Conservation (phyloP, 2,797 vertebrate species). For the Paguma larvata region DNA sequence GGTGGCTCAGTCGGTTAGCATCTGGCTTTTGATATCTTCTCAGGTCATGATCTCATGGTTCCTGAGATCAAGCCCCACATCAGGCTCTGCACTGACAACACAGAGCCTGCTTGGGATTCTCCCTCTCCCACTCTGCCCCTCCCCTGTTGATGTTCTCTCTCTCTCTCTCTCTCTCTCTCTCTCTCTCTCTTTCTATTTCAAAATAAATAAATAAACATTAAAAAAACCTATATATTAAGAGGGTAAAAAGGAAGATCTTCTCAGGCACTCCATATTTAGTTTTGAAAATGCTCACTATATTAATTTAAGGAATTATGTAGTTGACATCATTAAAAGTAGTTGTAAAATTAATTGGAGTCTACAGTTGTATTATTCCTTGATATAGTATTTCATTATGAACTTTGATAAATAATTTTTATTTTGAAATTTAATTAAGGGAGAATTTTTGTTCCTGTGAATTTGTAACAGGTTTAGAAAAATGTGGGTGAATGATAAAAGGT, state of each 20-base stretch:
- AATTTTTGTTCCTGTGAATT: neutral
- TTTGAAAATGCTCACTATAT: neutral
- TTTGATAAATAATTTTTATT: neutral
- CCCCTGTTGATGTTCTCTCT: too few species aligned
- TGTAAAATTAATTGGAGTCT: neutral
- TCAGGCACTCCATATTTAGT: neutral
- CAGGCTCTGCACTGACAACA: too few species aligned
- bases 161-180: too few species aligned
- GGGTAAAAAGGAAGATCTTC: neutral
- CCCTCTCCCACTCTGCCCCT: too few species aligned
- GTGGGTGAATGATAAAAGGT: neutral
- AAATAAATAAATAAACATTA: too few species aligned
- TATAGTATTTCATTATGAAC: neutral
- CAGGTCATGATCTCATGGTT: too few species aligned
- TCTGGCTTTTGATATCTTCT: too few species aligned
- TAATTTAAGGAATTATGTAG: neutral
- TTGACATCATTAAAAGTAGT: neutral
- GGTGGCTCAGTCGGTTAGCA: too few species aligned
- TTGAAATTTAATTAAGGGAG: neutral
- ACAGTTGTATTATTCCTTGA: neutral
- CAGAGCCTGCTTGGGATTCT: too few species aligned
- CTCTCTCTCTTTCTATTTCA: too few species aligned
- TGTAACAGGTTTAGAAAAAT: neutral
- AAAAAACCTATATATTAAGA: neutral
- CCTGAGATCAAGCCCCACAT: too few species aligned